phyloP scores from a whole-genome alignment of 2,797 vertebrate genomes.

The Psittacula derbiana region DNA sequence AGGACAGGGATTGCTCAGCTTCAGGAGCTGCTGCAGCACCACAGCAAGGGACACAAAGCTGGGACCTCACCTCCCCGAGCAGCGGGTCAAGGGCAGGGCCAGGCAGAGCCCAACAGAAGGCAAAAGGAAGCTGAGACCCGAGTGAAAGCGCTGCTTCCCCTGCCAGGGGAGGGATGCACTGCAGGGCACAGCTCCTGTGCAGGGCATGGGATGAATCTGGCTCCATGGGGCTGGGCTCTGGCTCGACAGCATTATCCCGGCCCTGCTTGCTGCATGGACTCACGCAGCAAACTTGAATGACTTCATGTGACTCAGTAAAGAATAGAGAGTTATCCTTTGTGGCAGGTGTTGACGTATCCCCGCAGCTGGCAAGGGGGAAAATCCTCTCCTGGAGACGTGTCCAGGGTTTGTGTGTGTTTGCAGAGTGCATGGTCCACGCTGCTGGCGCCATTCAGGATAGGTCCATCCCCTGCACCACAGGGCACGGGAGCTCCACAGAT shows the following conservation, averaged over 20 bases:
- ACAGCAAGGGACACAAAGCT: not conserved
- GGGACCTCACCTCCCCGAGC: rapidly evolving
- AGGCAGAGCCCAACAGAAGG: not conserved
- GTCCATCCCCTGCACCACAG: rapidly evolving
- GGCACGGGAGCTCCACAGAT: not conserved
- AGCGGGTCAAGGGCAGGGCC: rapidly evolving
- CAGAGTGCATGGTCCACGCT: not conserved
- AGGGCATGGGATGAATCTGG: rapidly evolving
- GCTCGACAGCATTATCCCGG: rapidly evolving
- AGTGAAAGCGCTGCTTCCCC: not conserved
- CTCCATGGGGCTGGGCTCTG: not conserved
- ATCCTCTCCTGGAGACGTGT: rapidly evolving
- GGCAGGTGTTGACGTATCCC: not conserved
- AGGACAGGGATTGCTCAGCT: not conserved
- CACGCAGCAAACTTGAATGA: not conserved
- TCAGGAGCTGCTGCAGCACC: not conserved
- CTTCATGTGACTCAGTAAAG: not conserved
- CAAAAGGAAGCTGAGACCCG: not conserved
- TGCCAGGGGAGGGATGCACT: rapidly evolving
- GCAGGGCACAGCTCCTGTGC: not conserved
- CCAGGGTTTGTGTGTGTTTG: not conserved
- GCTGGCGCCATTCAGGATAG: rapidly evolving
- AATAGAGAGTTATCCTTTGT: not conserved
- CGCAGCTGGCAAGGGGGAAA: not conserved
- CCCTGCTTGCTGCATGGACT: rapidly evolving